phyloP scores from a whole-genome alignment of 2,888 invertebrate genomes.

The Toxonevra muliebris region DNA sequence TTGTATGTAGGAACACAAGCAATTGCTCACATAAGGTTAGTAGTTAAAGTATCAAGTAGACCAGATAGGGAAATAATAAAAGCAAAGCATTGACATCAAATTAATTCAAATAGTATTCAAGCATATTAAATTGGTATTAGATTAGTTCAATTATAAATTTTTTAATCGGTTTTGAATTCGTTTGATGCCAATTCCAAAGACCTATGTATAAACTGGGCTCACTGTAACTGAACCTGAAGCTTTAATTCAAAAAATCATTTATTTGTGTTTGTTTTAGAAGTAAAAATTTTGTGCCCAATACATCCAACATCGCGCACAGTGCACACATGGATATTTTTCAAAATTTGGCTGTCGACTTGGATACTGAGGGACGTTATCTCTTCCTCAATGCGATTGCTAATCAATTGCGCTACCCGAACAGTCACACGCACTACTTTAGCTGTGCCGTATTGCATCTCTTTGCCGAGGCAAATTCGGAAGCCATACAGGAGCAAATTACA shows the following conservation, averaged over 20 bases:
- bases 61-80: too few relatives aligned
- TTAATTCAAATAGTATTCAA: too few relatives aligned
- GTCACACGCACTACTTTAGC: conserved; percentile 99
- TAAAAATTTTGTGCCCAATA: conserved; percentile 92
- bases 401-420: conserved; percentile 98
- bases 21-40: conserved; percentile 79
- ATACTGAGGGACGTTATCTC: conserved; percentile 94
- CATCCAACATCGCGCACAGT: conserved; percentile 98
- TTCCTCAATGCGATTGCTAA: conserved; percentile 99
- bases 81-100: too few relatives aligned
- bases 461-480: conserved; percentile 96
- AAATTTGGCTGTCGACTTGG: conserved; percentile 96
- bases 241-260: conserved; percentile 2
- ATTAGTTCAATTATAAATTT: too few relatives aligned
- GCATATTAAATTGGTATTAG: too few relatives aligned
- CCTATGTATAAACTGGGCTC: not conserved
- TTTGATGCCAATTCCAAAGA: not conserved
- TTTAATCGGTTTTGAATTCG: not conserved
- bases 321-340: conserved; percentile 99
- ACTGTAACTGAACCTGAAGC: not conserved
- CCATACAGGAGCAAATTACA: conserved; percentile 98
- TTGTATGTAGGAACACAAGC: conserved; percentile 98
- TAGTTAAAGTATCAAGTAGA: not conserved
- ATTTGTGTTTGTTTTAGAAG: conserved; percentile 66
- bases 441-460: conserved; percentile 97